Percentiles rank a stretch among this genome's conserved stretches.
Evolutionary conservation across 2,797 vertebrate genomes (phyloP).

Genomic region (Pipistrellus pipistrellus): DNA sequence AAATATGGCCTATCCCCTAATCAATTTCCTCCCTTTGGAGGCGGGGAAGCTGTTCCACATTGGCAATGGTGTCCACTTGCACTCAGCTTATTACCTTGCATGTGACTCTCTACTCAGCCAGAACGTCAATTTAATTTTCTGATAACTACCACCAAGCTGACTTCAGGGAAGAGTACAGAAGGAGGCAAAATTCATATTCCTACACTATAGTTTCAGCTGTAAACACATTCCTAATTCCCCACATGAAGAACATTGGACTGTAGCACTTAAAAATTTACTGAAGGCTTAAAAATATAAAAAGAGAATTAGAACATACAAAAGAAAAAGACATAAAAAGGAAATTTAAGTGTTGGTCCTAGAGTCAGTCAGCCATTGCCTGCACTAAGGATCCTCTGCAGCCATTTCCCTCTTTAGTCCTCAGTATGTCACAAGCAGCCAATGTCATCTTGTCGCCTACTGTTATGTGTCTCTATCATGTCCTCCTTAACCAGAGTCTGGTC

Average conservation of each 20-base stretch:
- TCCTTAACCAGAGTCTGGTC: neutral
- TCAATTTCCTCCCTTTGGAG: neutral
- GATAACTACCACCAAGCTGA: slow-evolving; percentile 1
- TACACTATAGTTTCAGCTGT: neutral
- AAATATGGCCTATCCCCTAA: neutral
- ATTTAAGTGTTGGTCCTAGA: neutral
- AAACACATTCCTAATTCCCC: neutral
- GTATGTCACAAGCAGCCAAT: neutral
- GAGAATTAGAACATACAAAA: neutral
- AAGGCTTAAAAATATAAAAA: slow-evolving; percentile 36
- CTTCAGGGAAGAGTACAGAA: neutral
- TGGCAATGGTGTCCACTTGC: neutral
- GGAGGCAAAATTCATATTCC: neutral
- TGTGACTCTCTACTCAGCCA: neutral
- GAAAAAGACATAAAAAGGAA: neutral
- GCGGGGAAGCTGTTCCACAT: neutral
- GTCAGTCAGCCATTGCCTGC: neutral
- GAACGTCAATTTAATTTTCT: neutral
- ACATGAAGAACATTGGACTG: neutral
- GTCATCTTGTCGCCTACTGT: neutral
- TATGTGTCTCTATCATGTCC: neutral
- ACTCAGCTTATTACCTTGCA: neutral
- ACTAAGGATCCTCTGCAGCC: no score
- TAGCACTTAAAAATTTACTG: neutral
- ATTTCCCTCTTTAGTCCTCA: neutral